These are phyloP conservation scores for Tenthredo distinguenda DNA, from an alignment of 2,888 invertebrate genomes.

Conservation along the genomic window DNA sequence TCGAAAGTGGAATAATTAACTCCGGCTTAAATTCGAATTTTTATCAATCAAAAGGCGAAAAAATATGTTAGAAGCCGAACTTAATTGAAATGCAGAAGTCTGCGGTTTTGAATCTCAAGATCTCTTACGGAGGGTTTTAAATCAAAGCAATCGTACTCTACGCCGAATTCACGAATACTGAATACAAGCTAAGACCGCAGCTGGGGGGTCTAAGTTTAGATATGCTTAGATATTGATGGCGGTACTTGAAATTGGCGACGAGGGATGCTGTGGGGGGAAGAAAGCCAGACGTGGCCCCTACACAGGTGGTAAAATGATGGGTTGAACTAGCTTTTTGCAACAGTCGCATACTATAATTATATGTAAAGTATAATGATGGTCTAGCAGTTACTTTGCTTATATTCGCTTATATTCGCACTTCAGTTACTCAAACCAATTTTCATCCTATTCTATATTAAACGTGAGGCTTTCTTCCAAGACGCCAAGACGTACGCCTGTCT, in stretches of 20 bases:
- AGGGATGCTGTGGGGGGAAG: conserved; percentile 36
- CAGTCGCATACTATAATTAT: not conserved
- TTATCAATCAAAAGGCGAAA: not conserved
- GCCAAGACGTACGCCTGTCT: not conserved
- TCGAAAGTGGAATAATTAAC: not conserved
- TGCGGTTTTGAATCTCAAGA: not conserved
- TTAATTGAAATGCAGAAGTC: not conserved
- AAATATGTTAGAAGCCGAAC: not conserved
- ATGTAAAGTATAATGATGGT: not conserved
- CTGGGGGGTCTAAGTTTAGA: conserved; percentile 50
- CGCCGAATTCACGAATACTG: conserved; percentile 47
- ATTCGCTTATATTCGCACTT: not conserved
- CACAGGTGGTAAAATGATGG: conserved; percentile 37
- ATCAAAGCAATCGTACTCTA: conserved; percentile 28
- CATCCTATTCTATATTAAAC: conserved; percentile 12
- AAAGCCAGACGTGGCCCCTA: conserved; percentile 1
- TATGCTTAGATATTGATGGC: conserved; percentile 44
- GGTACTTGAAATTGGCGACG: conserved; percentile 34
- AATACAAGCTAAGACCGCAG: conserved; percentile 40
- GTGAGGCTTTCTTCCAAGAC: not conserved
- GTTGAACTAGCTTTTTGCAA: not conserved
- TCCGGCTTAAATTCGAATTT: not conserved
- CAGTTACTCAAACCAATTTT: not conserved
- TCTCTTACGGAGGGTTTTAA: not conserved
- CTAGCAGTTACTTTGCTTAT: not conserved